Base-by-base conservation (phyloP, 1,140 invertebrate species). In the Laupala kohalensis region DNA sequence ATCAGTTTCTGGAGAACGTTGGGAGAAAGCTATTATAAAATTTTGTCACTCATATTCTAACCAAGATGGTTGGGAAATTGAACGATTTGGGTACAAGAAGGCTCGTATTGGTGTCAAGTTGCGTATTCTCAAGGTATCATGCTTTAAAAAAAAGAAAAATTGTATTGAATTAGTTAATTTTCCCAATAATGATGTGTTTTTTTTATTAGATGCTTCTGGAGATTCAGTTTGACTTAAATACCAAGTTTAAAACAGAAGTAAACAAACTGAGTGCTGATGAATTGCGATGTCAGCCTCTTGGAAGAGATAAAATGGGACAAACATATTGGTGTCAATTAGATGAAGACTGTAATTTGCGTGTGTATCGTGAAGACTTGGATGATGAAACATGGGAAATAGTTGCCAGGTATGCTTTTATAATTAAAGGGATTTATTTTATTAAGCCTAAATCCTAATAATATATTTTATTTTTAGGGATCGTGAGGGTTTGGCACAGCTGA, bases 61-160 rank as follows among this genome's bases (percentile, higher is more conserved):
- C 74, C 90, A 95, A 78, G 96, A 98, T 87, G 95, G 92, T 72
- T 97, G 95, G 95, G 95, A 98, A 84, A 84, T 98, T 66, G 96
- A 98, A 81, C 85, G 93, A 74, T 96, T 96, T 86, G 95, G 96
- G 53, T 99, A 97, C 80, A 94, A 94, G 79, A 94, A 96, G 83
- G 88, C 93, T 74, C 91, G 92, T 76, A 82, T 94, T 64, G 86
- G 88, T 77, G 89, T 95, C 6, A 97, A 97, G 85, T 84, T 98
- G 73, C 86, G 90, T 74, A 85, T 97, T 75, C 85, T 98, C 65
- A 96, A 97, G 87, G 89, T 89, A 83, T 76, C 67, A 53, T 53
- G 19, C 19, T 53, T 19, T 63, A 63, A n/a, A 63, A 24, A 24
- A 5, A 25, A n/a, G n/a, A n/a, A n/a, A n/a, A n/a, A n/a, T n/a